Base-by-base conservation (phyloP, 1,140 invertebrate species). In the Hylyphantes graminicola region DNA sequence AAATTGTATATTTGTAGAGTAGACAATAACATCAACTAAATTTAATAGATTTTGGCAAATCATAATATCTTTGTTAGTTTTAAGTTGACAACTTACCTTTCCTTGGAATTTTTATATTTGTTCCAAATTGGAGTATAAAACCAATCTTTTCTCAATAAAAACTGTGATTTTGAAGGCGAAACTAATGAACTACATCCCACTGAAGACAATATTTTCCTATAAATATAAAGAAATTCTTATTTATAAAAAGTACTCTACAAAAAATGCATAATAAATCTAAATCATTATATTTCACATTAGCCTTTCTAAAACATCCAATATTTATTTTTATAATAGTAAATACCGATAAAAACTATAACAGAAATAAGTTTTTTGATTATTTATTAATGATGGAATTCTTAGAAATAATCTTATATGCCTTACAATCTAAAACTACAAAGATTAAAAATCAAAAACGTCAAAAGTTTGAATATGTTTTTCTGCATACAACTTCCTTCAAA, bases 121-220 rank as follows among this genome's bases (percentile, higher is more conserved):
- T 83, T 21, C 54, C n/a, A 54, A 48, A 83, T 74, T 15, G 80
- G 80, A 48, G 19, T 35, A 57, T 74, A 83, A 50, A 13, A 75
- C 70, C 70, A 83, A 51, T 83, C 80, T 13, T 48, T 11, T 53
- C 70, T 17, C 17, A 83, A 51, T 10, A 83, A 6, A 50, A 61
- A 61, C 12, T 48, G 12, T 48, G 35, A 21, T 74, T 10, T 74
- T 57, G 50, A 17, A 9, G 21, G 21, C 17, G 13, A 10, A 19
- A n/a, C 5, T 57, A 50, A 57, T 6, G 57, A 74, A 54, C 15
- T 21, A 17, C 10, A 17, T 15, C 21, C 5, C 4, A 61, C 57
- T 17, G 12, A 12, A 61, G 17, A 17, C 17, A 15, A 12, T 15
- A 61, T 15, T 15, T 61, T 61, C 17, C 17, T 15, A 17, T 61